Conservation (phyloP, 2,888 invertebrate species). For the Parascotia fuliginaria region DNA sequence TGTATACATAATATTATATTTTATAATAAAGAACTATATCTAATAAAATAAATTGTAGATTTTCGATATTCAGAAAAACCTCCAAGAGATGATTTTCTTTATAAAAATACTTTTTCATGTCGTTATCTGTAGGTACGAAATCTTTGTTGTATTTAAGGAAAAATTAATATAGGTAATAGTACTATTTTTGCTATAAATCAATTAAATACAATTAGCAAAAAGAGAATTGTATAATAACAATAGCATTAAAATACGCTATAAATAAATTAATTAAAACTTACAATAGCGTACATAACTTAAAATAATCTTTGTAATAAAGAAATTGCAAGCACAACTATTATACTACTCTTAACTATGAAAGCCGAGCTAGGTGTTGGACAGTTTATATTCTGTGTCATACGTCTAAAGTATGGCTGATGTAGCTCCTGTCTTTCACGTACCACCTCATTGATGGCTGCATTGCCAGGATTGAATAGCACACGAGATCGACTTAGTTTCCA, state of each 20-base stretch:
- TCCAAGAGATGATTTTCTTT: too few relatives aligned
- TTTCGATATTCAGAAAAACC: too few relatives aligned
- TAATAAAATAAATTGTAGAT: too few relatives aligned
- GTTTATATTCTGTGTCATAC: conserved; percentile 55
- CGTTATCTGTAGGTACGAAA: too few relatives aligned
- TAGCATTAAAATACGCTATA: conserved; percentile 4
- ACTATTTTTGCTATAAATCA: too few relatives aligned
- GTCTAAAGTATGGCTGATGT: conserved; percentile 61
- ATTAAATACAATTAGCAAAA: too few relatives aligned
- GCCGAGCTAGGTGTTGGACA: conserved; percentile 71
- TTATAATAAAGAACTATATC: too few relatives aligned
- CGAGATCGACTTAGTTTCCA: conserved; percentile 72
- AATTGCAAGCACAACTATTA: conserved; percentile 64
- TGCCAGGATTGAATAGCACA: conserved; percentile 41
- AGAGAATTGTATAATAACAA: too few relatives aligned
- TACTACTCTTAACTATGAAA: conserved; percentile 63
- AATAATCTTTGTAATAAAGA: conserved; percentile 51
- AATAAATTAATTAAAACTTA: conserved; percentile 43
- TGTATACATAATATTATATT: too few relatives aligned
- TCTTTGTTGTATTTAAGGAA: too few relatives aligned
- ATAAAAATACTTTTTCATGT: too few relatives aligned
- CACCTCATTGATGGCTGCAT: conserved; percentile 47
- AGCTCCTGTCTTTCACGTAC: conserved; percentile 58
- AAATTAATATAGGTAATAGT: too few relatives aligned
- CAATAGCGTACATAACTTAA: conserved; percentile 48